Conservation (phyloP, 2,888 invertebrate species). For the Cylindroiulus punctatus region DNA sequence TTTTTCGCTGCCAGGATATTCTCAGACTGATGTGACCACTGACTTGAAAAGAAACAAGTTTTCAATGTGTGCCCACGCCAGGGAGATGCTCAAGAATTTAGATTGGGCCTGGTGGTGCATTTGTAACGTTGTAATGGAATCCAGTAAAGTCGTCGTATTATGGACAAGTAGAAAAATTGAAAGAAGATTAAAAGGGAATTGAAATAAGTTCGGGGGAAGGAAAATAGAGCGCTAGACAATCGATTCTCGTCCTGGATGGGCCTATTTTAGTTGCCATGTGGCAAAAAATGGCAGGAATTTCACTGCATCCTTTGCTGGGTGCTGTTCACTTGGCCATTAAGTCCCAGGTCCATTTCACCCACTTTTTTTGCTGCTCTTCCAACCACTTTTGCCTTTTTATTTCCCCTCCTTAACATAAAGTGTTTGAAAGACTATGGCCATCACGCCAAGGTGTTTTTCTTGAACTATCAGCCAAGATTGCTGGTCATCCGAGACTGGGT, state of each 20-base stretch:
- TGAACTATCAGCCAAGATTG: slow-evolving; percentile 43
- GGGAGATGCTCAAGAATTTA: background rate
- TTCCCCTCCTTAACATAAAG: slow-evolving; percentile 41
- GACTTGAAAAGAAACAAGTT: background rate
- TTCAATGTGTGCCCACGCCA: background rate
- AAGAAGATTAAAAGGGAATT: slow-evolving; percentile 54
- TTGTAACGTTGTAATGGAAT: slow-evolving; percentile 40
- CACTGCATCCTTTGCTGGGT: background rate
- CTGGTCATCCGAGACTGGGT: slow-evolving; percentile 44
- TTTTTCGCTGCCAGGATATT: background rate
- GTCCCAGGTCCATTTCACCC: background rate
- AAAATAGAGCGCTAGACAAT: slow-evolving; percentile 20
- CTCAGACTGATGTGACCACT: background rate
- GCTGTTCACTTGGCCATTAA: slow-evolving; percentile 40
- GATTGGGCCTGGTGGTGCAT: background rate
- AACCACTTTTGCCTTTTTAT: slow-evolving; percentile 47
- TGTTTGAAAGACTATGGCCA: slow-evolving; percentile 38
- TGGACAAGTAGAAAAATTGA: slow-evolving; percentile 54
- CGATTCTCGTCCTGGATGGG: slow-evolving; percentile 23
- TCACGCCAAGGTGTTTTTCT: slow-evolving; percentile 43
- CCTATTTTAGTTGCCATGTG: slow-evolving; percentile 16
- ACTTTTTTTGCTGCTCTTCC: slow-evolving; percentile 43
- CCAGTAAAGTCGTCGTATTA: slow-evolving; percentile 45
- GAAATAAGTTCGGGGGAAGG: slow-evolving; percentile 49
- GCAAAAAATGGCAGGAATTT: slow-evolving; percentile 40